Percentiles rank a stretch among this genome's conserved stretches.
phyloP scores from a whole-genome alignment of 2,113 vertebrate species.

The Siniperca chuatsi region DNA sequence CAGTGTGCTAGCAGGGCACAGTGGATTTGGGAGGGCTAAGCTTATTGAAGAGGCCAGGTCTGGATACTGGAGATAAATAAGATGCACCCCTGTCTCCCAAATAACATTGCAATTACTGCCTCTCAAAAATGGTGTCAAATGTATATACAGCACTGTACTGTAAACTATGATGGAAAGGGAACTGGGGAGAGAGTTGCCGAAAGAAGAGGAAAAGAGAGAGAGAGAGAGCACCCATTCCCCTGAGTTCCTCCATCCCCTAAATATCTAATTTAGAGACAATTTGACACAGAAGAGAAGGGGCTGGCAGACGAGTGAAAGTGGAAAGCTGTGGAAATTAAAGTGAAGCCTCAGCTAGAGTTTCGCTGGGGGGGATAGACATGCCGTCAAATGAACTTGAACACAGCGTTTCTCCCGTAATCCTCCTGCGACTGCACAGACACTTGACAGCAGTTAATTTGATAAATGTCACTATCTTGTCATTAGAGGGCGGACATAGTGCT shows the following conservation, averaged over 20 bases:
- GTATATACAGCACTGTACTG: constrained; percentile 15
- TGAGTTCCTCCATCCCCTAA: constrained; percentile 56
- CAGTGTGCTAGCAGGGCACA: constrained; percentile 1
- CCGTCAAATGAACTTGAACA: constrained; percentile 61
- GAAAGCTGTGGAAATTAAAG: constrained; percentile 75
- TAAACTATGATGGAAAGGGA: constrained; percentile 18
- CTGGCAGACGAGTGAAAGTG: constrained; percentile 43
- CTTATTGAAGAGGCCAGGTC: constrained; percentile 38
- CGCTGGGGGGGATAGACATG: constrained; percentile 58
- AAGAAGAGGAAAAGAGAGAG: constrained; percentile 31
- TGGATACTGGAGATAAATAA: constrained; percentile 69
- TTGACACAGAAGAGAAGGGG: constrained; percentile 52
- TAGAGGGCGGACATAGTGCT: constrained; percentile 30
- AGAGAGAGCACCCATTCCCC: constrained; percentile 34
- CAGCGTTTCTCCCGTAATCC: constrained; percentile 56
- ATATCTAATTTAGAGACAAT: constrained; percentile 79
- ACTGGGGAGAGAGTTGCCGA: constrained; percentile 20
- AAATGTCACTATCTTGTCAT: constrained; percentile 62
- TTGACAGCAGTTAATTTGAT: constrained; percentile 74
- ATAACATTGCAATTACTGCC: constrained; percentile 41
- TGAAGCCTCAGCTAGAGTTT: constrained; percentile 50
- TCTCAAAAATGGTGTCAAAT: constrained; percentile 23
- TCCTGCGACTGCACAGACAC: constrained; percentile 31
- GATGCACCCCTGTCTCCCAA: constrained; percentile 27
- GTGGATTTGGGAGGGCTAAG: constrained; percentile 37